A percentile compares a stretch with the other conserved stretches of the same genome.
These are phyloP conservation scores for Atethmia centrago DNA, from an alignment of 2,888 invertebrate genomes.

Conservation along the genomic window DNA sequence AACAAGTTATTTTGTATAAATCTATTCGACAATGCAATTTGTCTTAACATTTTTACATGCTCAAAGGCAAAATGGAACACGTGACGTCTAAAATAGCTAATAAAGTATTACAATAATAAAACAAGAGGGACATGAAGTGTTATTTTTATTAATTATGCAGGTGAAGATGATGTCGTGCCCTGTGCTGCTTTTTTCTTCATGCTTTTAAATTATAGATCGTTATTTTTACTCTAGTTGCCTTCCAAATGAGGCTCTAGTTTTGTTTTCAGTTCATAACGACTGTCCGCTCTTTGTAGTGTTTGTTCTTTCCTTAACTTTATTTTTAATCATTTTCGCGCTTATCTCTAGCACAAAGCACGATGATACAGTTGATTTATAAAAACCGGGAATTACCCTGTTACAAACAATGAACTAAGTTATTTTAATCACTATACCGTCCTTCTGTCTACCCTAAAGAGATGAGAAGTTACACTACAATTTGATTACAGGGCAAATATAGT, in stretches of 20 bases:
- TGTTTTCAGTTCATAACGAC: slow-evolving; percentile 8
- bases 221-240: not conserved
- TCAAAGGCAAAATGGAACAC: not conserved
- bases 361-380: slow-evolving; percentile 18
- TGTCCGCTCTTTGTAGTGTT: not conserved
- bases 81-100: slow-evolving; percentile 46
- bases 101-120: slow-evolving; percentile 39
- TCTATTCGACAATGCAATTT: slow-evolving; percentile 13
- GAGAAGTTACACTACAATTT: slow-evolving; percentile 48
- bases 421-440: slow-evolving; percentile 25
- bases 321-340: not conserved
- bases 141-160: slow-evolving; percentile 32
- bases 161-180: slow-evolving; percentile 20
- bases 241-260: not conserved
- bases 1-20: slow-evolving; percentile 12
- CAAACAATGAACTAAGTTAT: slow-evolving; percentile 38
- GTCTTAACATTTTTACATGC: not conserved
- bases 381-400: slow-evolving; percentile 42
- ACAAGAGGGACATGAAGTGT: slow-evolving; percentile 28
- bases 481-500: slow-evolving; percentile 47
- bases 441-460: slow-evolving; percentile 37
- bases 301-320: not conserved
- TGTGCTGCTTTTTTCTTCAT: slow-evolving; percentile 36
- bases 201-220: not conserved
- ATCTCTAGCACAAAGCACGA: slow-evolving; percentile 36